Evolutionary conservation across 2,888 invertebrate species (phyloP).

Genomic region (Schrankia costaestrigalis): DNA sequence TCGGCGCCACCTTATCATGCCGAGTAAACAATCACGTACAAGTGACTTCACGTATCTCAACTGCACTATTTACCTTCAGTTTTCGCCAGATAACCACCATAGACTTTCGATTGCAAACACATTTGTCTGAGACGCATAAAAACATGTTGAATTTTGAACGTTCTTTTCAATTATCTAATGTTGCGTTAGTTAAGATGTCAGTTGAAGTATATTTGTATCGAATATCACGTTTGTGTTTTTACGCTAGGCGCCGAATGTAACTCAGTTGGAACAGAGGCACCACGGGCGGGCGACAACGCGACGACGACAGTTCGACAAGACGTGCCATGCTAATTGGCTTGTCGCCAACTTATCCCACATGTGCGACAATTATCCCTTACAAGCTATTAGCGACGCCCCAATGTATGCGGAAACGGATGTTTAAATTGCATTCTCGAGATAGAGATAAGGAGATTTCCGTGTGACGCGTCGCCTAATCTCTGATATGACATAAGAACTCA

Average conservation of each 20-base stretch:
- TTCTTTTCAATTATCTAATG: constrained; percentile 16
- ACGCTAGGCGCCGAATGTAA: constrained; percentile 23
- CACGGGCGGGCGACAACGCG: constrained; percentile 46
- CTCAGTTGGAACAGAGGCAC: constrained; percentile 25
- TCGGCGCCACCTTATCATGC: constrained; percentile 75
- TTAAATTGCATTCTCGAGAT: constrained; percentile 71
- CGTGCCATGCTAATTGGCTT: constrained; percentile 74
- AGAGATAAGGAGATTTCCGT: constrained; percentile 69
- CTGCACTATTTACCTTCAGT: constrained; percentile 64
- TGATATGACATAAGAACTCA: constrained; percentile 17
- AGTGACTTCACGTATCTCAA: constrained; percentile 64
- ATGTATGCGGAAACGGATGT: constrained; percentile 79
- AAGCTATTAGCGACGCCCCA: constrained; percentile 68
- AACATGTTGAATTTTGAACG: constrained; percentile 19
- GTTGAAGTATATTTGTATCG: constrained; percentile 32
- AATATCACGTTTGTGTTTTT: constrained; percentile 45
- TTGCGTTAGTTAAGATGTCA: constrained; percentile 11
- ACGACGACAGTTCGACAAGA: constrained; percentile 41
- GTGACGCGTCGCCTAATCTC: constrained; percentile 26
- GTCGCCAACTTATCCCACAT: constrained; percentile 75
- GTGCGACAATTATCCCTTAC: constrained; percentile 78
- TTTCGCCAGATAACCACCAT: constrained; percentile 60
- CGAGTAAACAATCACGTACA: constrained; percentile 70
- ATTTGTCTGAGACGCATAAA: constrained; percentile 31
- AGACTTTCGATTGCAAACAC: constrained; percentile 40